Percentiles rank a stretch among this genome's conserved stretches.
These are phyloP conservation scores for Syngnathus acus DNA, from an alignment of 2,797 vertebrate genomes.

Conservation along the genomic window DNA sequence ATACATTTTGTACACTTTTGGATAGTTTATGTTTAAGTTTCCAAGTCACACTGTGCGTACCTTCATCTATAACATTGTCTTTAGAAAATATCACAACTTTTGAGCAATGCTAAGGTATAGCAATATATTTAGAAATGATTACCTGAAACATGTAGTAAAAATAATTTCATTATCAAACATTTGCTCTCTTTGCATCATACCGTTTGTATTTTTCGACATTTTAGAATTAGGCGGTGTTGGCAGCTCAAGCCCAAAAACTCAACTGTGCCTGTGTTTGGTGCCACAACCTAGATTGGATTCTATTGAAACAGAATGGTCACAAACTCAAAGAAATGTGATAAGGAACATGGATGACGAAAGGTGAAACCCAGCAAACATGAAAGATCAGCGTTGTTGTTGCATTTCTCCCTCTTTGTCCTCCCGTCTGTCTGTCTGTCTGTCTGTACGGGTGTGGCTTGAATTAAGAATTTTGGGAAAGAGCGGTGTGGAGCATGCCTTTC, in stretches of 20 bases:
- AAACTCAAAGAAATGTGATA: neutral
- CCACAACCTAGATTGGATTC: neutral
- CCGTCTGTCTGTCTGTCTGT: neutral
- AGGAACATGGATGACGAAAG: neutral
- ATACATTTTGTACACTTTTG: conserved; percentile 86
- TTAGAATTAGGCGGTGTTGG: neutral
- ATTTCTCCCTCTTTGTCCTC: neutral
- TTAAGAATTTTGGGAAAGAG: neutral
- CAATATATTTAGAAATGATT: conserved; percentile 81
- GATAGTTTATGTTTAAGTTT: conserved; percentile 72
- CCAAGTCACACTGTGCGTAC: conserved; percentile 67
- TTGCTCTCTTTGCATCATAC: conserved; percentile 61
- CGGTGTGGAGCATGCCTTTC: neutral
- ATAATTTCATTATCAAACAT: conserved; percentile 77
- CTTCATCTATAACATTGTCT: conserved; percentile 69
- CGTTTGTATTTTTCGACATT: neutral
- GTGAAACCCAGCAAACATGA: no score
- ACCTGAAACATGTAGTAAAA: conserved; percentile 80
- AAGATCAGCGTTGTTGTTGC: neutral
- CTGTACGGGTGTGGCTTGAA: neutral
- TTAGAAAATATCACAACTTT: conserved; percentile 91
- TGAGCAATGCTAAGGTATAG: conserved; percentile 87
- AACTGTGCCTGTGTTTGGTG: neutral
- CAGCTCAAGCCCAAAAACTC: neutral
- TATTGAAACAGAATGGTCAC: neutral